These are phyloP conservation scores for Pseudochirops corinnae DNA, from an alignment of 2,797 vertebrate species.

Conservation along the genomic window DNA sequence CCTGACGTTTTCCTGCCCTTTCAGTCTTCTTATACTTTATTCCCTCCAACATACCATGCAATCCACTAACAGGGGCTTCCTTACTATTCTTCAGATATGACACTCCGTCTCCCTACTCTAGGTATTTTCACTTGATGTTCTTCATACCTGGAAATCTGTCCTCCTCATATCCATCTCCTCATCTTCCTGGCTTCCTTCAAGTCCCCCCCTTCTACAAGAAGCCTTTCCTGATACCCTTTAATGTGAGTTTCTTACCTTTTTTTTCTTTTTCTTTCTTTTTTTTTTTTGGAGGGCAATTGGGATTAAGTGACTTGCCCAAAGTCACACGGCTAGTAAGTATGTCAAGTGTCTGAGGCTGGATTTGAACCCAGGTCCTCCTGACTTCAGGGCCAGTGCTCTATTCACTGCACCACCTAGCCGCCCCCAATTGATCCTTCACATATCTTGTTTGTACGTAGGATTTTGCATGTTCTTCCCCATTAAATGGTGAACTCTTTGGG, in stretches of 20 bases:
- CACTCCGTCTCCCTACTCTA: neutral
- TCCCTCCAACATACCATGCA: neutral
- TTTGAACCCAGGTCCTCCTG: no score
- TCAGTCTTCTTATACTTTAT: neutral
- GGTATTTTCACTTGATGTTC: neutral
- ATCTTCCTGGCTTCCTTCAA: neutral
- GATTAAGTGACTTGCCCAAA: no score
- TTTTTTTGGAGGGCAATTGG: no score
- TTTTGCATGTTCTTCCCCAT: neutral
- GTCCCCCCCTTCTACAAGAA: neutral
- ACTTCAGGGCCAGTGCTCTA: no score
- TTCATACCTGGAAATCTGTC: neutral
- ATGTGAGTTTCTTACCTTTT: neutral
- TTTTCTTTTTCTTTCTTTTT: neutral
- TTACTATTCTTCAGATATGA: neutral
- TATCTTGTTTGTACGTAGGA: neutral
- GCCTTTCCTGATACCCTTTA: neutral
- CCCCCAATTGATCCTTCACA: neutral
- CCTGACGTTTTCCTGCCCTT: neutral
- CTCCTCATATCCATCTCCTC: neutral
- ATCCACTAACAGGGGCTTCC: neutral
- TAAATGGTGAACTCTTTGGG: neutral
- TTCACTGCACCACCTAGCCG: no score
- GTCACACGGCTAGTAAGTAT: no score
- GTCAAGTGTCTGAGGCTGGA: no score